Percentiles rank a stretch among this genome's conserved stretches.
Evolutionary conservation across 1,140 invertebrate genomes (phyloP).

Genomic region (Euglossa dilemma): DNA sequence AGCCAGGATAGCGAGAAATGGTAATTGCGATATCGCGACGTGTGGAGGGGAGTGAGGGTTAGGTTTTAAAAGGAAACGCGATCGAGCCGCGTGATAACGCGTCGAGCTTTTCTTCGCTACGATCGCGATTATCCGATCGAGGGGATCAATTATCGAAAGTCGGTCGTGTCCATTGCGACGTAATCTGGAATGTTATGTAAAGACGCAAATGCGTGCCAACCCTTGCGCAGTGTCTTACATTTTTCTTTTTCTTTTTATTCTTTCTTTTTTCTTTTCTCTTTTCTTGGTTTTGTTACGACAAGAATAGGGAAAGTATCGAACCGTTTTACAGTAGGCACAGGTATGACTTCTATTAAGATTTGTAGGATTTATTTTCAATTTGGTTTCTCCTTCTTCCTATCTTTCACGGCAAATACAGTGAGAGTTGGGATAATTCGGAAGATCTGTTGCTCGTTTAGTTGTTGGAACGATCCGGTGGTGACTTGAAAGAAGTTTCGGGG

Average conservation of each 20-base stretch:
- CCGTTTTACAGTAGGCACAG: no score
- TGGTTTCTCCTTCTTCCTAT: no score
- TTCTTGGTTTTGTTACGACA: background rate
- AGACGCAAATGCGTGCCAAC: background rate
- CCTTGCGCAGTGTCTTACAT: background rate
- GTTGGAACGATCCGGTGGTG: no score
- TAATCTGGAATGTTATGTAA: slow-evolving; percentile 6
- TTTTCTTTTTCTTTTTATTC: background rate
- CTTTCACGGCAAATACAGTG: no score
- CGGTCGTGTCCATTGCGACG: background rate
- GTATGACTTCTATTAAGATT: no score
- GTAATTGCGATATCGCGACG: background rate
- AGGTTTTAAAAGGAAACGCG: background rate
- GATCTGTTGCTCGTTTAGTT: no score
- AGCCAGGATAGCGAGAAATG: background rate
- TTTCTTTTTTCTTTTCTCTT: background rate
- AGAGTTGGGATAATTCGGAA: no score
- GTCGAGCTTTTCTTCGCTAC: background rate
- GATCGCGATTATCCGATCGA: background rate
- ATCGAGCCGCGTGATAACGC: background rate
- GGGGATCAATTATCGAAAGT: slow-evolving; percentile 11
- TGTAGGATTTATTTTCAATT: no score
- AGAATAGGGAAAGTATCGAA: no score
- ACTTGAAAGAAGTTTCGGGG: no score
- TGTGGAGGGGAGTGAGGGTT: background rate